Evolutionary conservation across 1,140 invertebrate species (phyloP).

Genomic region (Cyrtorhinus lividipennis): DNA sequence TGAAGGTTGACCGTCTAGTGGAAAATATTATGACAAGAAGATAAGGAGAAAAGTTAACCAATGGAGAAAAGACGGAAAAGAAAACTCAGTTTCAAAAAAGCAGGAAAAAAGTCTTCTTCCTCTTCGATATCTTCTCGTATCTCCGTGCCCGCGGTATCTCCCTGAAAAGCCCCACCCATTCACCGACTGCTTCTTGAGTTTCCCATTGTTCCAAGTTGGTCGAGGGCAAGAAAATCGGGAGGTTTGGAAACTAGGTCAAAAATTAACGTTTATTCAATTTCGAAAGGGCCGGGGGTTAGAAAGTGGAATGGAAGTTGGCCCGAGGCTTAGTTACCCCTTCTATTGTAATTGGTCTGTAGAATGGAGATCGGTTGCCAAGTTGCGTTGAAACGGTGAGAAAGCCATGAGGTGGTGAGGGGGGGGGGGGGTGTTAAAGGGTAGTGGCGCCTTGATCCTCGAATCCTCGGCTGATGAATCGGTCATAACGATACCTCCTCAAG

Average conservation of each 20-base stretch:
- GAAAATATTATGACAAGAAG: not conserved
- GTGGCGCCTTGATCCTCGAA: not conserved
- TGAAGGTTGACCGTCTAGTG: not conserved
- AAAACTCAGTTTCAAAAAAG: not conserved
- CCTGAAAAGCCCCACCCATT: not conserved
- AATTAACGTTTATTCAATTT: not conserved
- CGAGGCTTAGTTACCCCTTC: not conserved
- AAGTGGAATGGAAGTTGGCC: too few relatives aligned
- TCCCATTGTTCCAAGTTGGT: not conserved
- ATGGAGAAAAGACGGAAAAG: not conserved
- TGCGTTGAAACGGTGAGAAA: not conserved
- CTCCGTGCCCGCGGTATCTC: not conserved
- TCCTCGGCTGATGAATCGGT: not conserved
- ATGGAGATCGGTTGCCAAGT: not conserved
- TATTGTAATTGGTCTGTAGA: not conserved
- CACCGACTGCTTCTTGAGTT: not conserved
- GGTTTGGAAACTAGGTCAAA: not conserved
- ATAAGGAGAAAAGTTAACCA: not conserved
- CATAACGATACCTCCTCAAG: not conserved
- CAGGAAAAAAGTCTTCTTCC: not conserved
- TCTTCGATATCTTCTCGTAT: not conserved
- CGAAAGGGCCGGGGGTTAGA: too few relatives aligned
- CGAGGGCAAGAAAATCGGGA: not conserved
- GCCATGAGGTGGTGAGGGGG: too few relatives aligned
- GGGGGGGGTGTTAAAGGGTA: too few relatives aligned